Conservation (phyloP, 2,113 vertebrate genomes). For the Eublepharis macularius region DNA sequence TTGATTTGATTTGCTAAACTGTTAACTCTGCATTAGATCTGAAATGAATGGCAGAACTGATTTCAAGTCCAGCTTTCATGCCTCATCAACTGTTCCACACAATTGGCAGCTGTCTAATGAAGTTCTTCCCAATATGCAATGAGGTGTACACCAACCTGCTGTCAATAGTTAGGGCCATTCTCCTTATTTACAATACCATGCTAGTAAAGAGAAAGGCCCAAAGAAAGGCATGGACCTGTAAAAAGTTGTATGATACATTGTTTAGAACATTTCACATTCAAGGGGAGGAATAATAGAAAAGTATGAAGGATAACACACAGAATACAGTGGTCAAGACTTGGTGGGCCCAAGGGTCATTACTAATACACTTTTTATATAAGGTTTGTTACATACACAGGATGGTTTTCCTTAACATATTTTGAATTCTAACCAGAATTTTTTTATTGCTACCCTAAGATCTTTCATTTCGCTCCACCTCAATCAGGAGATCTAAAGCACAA, state of each 20-base stretch:
- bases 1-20: conserved; percentile 24
- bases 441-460: neutral
- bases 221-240: neutral
- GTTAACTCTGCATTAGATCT: neutral
- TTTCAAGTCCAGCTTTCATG: neutral
- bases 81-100: neutral
- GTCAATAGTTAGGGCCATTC: neutral
- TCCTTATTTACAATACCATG: neutral
- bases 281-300: neutral
- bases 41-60: conserved; percentile 16
- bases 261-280: neutral
- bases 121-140: neutral
- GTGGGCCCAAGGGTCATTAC: neutral
- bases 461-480: neutral
- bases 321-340: neutral
- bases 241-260: neutral
- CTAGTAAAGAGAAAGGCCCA: neutral
- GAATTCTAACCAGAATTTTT: neutral
- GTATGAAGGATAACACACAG: neutral
- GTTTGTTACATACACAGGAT: too few species aligned
- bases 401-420: neutral
- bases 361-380: too few species aligned
- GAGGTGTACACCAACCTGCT: neutral
- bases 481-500: neutral
- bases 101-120: neutral